Base-by-base conservation (phyloP, 2,797 vertebrate species). In the Ptychobarbus kaznakovi region DNA sequence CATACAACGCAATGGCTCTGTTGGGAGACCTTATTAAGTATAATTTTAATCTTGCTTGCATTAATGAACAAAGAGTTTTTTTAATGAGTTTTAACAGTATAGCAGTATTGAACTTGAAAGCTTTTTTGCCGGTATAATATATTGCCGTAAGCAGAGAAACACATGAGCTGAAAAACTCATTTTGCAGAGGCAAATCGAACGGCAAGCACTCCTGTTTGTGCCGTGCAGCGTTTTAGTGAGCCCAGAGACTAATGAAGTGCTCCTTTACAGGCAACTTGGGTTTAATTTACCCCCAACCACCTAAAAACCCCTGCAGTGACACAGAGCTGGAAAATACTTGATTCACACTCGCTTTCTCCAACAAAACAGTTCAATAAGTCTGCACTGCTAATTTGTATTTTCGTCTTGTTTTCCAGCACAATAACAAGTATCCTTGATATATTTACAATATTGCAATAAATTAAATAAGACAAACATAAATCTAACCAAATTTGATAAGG, bases 211-310 rank as follows among this genome's bases (percentile, higher is more conserved):
- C 66, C 61, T 58, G 49, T 74, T 80, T 74, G 70, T 80, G 53
- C 87, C 81, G 32, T 70, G 88, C 72, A 82, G 51, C 7, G 73
- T 38, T 93, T 94, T 90, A 92, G 86, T 84, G 86, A 38, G 69
- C 91, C 92, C 91, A 90, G 87, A 91, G 91, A 93, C 93, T 94
- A 92, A 92, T 92, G 89, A 92, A 92, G 90, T 89, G 74, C 32
- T 87, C 88, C 90, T 93, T 93, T 89, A 92, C 86, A 76, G 88
- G 88, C 88, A 90, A 89, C 92, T 89, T 86, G 56, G 87, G 88
- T 89, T 91, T 85, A 84, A 92, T 89, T 91, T 92, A 89, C 89
- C 92, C 81, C 58, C 90, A 91, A 92, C 28, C 53, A 78, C 28
- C 49, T 44, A 51, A 74, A 28, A 40, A 44, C 81, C 81, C 72